phyloP scores from a whole-genome alignment of 2,113 vertebrate species.

The Aplodontia rufa region DNA sequence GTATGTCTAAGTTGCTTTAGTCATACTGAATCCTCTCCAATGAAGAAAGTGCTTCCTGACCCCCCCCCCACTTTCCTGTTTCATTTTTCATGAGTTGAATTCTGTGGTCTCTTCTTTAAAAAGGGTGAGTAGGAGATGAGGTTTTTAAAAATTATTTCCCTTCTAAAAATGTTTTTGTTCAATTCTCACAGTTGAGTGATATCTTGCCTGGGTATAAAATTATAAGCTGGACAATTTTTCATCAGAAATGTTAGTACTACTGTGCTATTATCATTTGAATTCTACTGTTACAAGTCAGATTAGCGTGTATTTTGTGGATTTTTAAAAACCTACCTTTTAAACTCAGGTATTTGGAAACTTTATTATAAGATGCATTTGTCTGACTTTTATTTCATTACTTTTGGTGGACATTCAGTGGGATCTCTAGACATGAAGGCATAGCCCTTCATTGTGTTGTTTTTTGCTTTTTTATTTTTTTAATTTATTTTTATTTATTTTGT shows the following conservation, averaged over 20 bases:
- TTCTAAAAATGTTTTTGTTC: not conserved
- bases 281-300: not conserved
- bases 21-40: not conserved
- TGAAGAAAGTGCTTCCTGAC: not conserved
- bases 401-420: not conserved
- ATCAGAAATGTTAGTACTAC: not conserved
- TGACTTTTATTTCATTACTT: not conserved
- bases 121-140: not conserved
- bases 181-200: not conserved
- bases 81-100: not conserved
- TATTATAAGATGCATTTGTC: not conserved
- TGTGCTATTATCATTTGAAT: not conserved
- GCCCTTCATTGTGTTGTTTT: not conserved
- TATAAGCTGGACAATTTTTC: constrained; percentile 10
- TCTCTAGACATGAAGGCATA: not conserved
- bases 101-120: not conserved
- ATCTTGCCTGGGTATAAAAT: not conserved
- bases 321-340: not conserved
- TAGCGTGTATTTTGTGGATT: not conserved
- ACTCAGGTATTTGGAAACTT: not conserved
- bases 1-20: not conserved
- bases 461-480: not conserved
- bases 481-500: too few relatives aligned
- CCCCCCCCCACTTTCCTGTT: not conserved
- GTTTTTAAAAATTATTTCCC: not conserved